Evolutionary conservation across 2,797 vertebrate genomes (phyloP).

Genomic region (Falco biarmicus): DNA sequence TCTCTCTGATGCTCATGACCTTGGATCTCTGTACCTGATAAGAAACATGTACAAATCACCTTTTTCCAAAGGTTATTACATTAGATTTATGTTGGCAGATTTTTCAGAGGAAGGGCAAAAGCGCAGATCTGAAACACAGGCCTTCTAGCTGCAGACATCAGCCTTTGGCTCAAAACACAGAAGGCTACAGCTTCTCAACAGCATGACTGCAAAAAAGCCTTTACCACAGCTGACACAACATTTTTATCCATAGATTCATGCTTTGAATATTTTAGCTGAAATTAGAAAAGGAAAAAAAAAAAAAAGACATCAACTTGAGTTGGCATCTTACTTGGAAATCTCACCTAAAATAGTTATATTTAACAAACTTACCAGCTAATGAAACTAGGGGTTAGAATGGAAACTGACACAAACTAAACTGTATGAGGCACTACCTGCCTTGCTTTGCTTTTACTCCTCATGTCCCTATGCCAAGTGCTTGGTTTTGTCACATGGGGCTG

Average conservation of each 20-base stretch:
- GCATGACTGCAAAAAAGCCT: background rate
- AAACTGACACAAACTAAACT: background rate
- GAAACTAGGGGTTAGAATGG: background rate
- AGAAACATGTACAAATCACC: background rate
- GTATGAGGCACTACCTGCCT: background rate
- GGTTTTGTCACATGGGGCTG: background rate
- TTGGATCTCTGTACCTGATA: background rate
- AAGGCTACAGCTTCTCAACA: background rate
- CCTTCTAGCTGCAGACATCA: background rate
- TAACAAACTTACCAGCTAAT: background rate
- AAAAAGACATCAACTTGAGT: background rate
- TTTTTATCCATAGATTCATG: background rate
- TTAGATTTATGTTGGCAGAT: background rate
- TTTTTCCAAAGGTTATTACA: background rate
- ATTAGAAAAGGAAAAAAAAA: background rate
- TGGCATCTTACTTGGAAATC: background rate
- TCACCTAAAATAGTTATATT: background rate
- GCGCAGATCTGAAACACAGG: background rate
- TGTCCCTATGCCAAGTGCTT: background rate
- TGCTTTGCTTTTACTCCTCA: background rate
- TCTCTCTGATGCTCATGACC: background rate
- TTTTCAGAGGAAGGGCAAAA: background rate
- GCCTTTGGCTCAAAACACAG: background rate
- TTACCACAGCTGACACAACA: background rate
- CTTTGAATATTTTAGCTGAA: background rate